Evolutionary conservation across 2,888 invertebrate genomes (phyloP), one percentile per base, ranked within the genome.

Genomic region (Metalampra italica): DNA sequence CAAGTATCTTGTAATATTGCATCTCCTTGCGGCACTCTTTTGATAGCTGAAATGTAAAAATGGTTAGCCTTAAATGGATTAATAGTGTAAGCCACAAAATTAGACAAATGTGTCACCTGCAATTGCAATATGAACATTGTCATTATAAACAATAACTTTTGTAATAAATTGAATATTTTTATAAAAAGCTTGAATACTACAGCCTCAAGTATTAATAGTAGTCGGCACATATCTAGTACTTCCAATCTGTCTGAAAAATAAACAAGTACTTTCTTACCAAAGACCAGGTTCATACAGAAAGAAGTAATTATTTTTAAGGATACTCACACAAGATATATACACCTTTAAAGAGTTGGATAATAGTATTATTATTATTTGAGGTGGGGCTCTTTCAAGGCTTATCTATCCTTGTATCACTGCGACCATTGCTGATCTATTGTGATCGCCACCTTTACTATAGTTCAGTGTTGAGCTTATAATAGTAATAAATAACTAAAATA

Each of bases 1-100:
- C 95, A 51, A 93, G 78, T 43, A 92, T 81, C 70, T 91, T 93
- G 71, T 93, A 94, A 57, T 91, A 90, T 60, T 90, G 90, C 91
- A 94, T 92, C 79, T 94, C 93, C 64, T 89, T 84, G 29, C 91
- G 85, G 55, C 91, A 89, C 73, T 92, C 90, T 56, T 91, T 88
- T 9, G 93, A 94, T 71, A 94, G 88, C 94, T 94, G 75, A 46
- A 90, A 86, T 54, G 40, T 39, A 51, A 55, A 9, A 46, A 37
- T 9, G 8, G 14, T 47, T 44, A 47, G 43, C 45, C 32, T 42
- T 42, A 47, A 45, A 51, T 52, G 41, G 37, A 47, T 47, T 51
- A 3, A 37, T 34, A 54, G 15, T 44, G 22, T 11, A 32, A 40
- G 7, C 15, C 9, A 46, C 30, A 53, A 45, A 11, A 8, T 45